Conservation (phyloP, 2,888 invertebrate species). For the Dasysyrphus albostriatus region DNA sequence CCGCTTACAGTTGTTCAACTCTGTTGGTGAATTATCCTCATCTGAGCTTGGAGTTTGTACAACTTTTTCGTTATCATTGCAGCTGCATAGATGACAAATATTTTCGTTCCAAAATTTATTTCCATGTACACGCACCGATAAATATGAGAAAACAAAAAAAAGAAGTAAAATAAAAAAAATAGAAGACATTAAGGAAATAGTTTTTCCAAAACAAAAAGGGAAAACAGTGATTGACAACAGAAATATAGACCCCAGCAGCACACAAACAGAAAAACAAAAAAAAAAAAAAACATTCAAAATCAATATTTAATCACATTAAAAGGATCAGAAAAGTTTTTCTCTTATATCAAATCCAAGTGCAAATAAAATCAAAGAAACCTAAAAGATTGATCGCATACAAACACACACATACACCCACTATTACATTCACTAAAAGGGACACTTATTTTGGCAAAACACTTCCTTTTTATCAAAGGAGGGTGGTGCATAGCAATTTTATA, state of each 20-base stretch:
- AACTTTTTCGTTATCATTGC: slow-evolving; percentile 83
- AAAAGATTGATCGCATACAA: slow-evolving; percentile 48
- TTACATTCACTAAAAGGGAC: slow-evolving; percentile 20
- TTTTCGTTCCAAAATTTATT: slow-evolving; percentile 8
- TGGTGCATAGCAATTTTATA: slow-evolving; percentile 27
- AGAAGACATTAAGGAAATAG: slow-evolving; percentile 48
- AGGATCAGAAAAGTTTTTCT: slow-evolving; percentile 61
- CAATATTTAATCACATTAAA: slow-evolving; percentile 75
- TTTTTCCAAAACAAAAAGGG: slow-evolving; percentile 32
- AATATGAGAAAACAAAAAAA: slow-evolving; percentile 21
- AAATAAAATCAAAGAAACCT: slow-evolving; percentile 71
- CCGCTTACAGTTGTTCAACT: slow-evolving; percentile 92
- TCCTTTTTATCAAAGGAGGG: slow-evolving; percentile 11
- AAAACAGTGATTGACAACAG: slow-evolving; percentile 55
- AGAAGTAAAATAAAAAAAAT: slow-evolving; percentile 1
- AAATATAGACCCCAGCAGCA: slow-evolving; percentile 15
- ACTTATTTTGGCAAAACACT: slow-evolving; percentile 18
- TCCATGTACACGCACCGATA: slow-evolving; percentile 15
- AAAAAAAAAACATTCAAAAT: slow-evolving; percentile 63
- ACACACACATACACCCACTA: not conserved
- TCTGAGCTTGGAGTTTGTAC: slow-evolving; percentile 87
- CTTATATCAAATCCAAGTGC: slow-evolving; percentile 49
- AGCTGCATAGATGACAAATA: slow-evolving; percentile 77
- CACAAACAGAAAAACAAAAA: slow-evolving; percentile 11
- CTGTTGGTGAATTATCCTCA: slow-evolving; percentile 93